A percentile compares a stretch with the other conserved stretches of the same genome.
Conservation (phyloP, 2,797 vertebrate genomes). For the Fistularia commersonii region DNA sequence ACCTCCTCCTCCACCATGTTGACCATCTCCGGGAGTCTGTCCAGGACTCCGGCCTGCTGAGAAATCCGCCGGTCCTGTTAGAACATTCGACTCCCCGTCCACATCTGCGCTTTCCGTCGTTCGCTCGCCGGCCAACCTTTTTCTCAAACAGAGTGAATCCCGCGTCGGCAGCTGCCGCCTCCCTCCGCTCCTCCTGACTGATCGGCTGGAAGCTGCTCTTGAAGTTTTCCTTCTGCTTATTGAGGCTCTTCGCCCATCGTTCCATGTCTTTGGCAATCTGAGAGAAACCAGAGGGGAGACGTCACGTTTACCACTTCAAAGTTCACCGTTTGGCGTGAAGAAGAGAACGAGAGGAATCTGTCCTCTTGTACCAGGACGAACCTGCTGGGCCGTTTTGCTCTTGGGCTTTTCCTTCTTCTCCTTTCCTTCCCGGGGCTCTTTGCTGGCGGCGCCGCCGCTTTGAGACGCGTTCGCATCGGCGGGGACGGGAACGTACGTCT, state of each 20-base stretch:
- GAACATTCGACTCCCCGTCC: neutral
- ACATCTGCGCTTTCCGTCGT: too few species aligned
- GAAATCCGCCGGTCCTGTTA: neutral
- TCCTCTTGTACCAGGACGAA: conserved; percentile 28
- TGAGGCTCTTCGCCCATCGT: conserved; percentile 98
- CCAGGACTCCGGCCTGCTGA: conserved; percentile 81
- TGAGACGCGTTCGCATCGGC: conserved; percentile 54
- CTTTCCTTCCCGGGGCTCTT: conserved; percentile 87
- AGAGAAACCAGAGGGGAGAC: neutral
- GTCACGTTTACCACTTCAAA: too few species aligned
- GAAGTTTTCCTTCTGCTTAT: conserved; percentile 98
- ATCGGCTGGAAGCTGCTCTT: conserved; percentile 93
- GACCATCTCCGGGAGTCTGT: conserved; percentile 84
- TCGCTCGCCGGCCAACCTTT: conserved; percentile 79
- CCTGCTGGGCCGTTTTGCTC: conserved; percentile 98
- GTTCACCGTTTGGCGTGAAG: neutral
- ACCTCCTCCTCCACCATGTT: conserved; percentile 83
- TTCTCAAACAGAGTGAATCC: conserved; percentile 96
- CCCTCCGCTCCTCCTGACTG: conserved; percentile 89
- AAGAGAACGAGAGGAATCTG: neutral
- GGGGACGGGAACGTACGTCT: conserved; percentile 87
- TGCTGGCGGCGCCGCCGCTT: conserved; percentile 56
- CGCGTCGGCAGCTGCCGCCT: conserved; percentile 94
- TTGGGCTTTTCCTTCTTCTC: conserved; percentile 98
- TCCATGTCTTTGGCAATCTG: conserved; percentile 99